Conservation (phyloP, 2,888 invertebrate species). For the Athalia cordata region DNA sequence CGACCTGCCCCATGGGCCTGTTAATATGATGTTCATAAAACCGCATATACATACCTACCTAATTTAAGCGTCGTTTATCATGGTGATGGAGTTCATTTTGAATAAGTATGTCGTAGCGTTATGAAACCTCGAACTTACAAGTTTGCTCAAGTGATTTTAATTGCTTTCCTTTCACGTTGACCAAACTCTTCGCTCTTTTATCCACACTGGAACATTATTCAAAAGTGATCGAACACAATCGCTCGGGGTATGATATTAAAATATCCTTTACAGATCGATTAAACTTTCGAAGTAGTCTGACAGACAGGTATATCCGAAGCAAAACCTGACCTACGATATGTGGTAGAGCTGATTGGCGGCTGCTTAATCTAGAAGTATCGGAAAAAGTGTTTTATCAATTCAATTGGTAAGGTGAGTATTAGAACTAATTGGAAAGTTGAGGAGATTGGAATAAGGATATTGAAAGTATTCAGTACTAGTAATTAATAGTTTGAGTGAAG, state of each 20-base stretch:
- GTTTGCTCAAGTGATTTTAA: slow-evolving; percentile 33
- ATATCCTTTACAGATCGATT: too few relatives aligned
- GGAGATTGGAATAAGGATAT: neutral
- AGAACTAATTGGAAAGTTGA: neutral
- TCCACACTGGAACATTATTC: neutral
- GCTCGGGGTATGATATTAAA: too few relatives aligned
- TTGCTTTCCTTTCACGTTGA: neutral
- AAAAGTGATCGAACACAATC: neutral
- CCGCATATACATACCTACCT: neutral
- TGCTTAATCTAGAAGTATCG: too few relatives aligned
- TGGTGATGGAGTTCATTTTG: slow-evolving; percentile 7
- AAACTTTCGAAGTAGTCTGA: too few relatives aligned
- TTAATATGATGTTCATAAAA: slow-evolving; percentile 8
- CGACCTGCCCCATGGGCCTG: neutral
- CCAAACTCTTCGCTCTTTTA: neutral
- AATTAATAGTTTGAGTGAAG: slow-evolving; percentile 2
- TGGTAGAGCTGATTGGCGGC: too few relatives aligned
- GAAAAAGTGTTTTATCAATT: neutral
- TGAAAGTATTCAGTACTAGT: slow-evolving; percentile 9
- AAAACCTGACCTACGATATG: too few relatives aligned
- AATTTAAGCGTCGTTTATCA: slow-evolving; percentile 28
- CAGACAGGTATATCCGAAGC: too few relatives aligned
- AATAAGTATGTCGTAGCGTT: slow-evolving; percentile 6
- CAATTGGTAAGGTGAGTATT: neutral
- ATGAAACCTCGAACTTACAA: neutral